Evolutionary conservation across 2,888 invertebrate genomes (phyloP).

Genomic region (Carabus problematicus): DNA sequence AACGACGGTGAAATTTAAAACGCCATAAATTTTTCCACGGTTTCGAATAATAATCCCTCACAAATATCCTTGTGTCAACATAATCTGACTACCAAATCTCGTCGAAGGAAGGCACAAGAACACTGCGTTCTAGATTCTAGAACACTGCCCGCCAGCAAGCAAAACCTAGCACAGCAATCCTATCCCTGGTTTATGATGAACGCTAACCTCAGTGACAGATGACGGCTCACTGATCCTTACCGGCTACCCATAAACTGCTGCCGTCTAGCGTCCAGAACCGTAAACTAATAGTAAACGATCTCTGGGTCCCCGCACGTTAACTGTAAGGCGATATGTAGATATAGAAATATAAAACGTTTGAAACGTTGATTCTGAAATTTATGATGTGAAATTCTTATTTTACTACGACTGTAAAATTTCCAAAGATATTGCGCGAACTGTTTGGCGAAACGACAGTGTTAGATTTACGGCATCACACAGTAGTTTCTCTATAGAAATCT

Average conservation of each 20-base stretch:
- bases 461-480: no score
- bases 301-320: neutral
- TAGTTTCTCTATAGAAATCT: no score
- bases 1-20: slow-evolving; percentile 39
- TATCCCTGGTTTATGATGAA: slow-evolving; percentile 34
- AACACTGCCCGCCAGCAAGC: neutral
- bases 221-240: slow-evolving; percentile 17
- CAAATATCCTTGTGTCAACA: slow-evolving; percentile 29
- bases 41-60: slow-evolving; percentile 34
- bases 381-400: slow-evolving; percentile 31
- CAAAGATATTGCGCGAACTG: slow-evolving; percentile 24
- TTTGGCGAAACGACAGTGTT: neutral
- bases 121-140: neutral
- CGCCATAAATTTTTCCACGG: slow-evolving; percentile 36
- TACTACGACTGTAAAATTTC: slow-evolving; percentile 25
- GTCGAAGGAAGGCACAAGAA: slow-evolving; percentile 15
- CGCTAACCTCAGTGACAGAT: slow-evolving; percentile 34
- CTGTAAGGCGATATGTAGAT: slow-evolving; percentile 17
- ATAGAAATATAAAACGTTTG: slow-evolving; percentile 31
- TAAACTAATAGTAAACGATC: slow-evolving; percentile 40
- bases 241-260: slow-evolving; percentile 11
- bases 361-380: slow-evolving; percentile 28
- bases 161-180: slow-evolving; percentile 24
- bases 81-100: slow-evolving; percentile 40
- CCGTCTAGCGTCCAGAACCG: slow-evolving; percentile 15